phyloP scores from a whole-genome alignment of 2,797 vertebrate species.

The Petrocephalus sullivani region DNA sequence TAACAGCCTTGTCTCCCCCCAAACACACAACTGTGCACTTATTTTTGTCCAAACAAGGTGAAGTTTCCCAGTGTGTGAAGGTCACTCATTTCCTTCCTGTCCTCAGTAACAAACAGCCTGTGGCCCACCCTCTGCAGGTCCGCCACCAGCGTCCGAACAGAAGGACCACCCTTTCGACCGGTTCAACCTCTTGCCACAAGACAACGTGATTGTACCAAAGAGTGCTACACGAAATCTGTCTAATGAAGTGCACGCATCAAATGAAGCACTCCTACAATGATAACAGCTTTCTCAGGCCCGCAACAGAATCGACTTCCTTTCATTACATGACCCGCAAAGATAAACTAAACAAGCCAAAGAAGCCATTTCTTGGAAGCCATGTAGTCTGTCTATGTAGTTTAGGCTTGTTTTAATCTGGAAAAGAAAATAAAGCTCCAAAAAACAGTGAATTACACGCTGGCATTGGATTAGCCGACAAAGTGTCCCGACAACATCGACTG shows the following conservation, averaged over 20 bases:
- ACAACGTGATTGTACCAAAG: neutral
- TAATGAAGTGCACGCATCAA: neutral
- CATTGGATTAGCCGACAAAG: neutral
- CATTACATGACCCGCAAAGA: neutral
- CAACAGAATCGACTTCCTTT: slow-evolving; percentile 6
- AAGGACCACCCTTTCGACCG: neutral
- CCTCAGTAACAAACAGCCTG: neutral
- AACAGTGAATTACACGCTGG: neutral
- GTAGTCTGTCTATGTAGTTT: neutral
- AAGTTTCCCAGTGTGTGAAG: neutral
- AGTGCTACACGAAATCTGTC: neutral
- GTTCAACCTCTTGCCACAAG: neutral
- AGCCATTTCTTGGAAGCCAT: neutral
- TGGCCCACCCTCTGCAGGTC: neutral
- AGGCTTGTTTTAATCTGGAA: neutral
- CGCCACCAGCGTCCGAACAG: neutral
- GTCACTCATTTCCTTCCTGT: neutral
- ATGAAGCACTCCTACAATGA: neutral
- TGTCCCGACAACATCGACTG: neutral
- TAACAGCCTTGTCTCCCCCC: neutral
- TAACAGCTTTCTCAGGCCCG: slow-evolving; percentile 15
- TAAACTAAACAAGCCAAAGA: neutral
- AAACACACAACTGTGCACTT: slow-evolving; percentile 3
- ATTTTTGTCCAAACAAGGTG: slow-evolving; percentile 9
- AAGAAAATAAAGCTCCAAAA: slow-evolving; percentile 3